phyloP scores from a whole-genome alignment of 2,113 vertebrate species.

The Bombycilla garrulus region DNA sequence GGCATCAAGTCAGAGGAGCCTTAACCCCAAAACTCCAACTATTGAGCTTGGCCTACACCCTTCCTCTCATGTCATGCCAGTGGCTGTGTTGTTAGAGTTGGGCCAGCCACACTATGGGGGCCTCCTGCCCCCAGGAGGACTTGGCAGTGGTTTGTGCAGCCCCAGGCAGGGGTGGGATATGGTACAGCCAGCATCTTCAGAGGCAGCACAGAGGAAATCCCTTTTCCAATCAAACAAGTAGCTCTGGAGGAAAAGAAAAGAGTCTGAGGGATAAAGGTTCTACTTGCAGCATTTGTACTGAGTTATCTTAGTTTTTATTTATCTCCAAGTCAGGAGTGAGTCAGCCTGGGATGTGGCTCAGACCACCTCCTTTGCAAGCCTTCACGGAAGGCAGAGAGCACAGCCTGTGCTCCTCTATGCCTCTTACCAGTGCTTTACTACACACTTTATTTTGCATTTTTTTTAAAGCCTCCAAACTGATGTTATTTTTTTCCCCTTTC shows the following conservation, averaged over 20 bases:
- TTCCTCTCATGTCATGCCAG: fast-evolving
- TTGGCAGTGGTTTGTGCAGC: fast-evolving
- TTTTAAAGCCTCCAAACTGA: not conserved
- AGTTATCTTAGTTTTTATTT: not conserved
- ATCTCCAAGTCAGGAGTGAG: not conserved
- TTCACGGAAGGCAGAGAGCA: not conserved
- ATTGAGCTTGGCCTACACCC: not conserved
- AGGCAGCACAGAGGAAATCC: not conserved
- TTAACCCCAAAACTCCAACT: not conserved
- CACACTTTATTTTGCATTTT: not conserved
- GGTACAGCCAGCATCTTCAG: not conserved
- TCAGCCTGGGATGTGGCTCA: not conserved
- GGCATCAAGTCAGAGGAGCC: not conserved
- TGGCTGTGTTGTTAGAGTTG: not conserved
- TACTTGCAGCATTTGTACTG: not conserved
- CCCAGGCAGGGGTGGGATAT: not conserved
- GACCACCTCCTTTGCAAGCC: not conserved
- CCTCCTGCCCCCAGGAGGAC: not conserved
- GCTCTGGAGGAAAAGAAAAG: not conserved
- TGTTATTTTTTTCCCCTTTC: not conserved
- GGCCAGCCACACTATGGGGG: fast-evolving
- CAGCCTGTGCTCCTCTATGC: not conserved
- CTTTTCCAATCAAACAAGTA: not conserved
- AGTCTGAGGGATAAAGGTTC: not conserved
- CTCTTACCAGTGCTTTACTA: not conserved